phyloP scores from a whole-genome alignment of 2,888 invertebrate species.

The Ypsolopha scabrella region DNA sequence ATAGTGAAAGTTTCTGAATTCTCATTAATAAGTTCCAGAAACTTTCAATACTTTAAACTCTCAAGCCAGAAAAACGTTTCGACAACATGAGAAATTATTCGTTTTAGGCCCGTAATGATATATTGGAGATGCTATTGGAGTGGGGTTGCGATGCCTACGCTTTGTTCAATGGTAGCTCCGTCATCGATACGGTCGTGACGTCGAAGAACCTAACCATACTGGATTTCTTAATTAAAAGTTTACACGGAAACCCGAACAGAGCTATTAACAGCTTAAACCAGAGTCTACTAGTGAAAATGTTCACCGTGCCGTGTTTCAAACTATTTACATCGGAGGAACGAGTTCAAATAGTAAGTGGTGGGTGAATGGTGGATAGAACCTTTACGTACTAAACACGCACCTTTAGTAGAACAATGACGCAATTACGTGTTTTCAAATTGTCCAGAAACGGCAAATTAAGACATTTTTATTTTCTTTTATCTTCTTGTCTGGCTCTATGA shows the following conservation, averaged over 20 bases:
- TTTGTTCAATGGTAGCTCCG: constrained; percentile 37
- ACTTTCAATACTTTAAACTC: too few relatives aligned
- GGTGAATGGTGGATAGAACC: too few relatives aligned
- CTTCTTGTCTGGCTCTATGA: too few relatives aligned
- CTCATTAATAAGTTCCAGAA: too few relatives aligned
- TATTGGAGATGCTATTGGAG: constrained; percentile 37
- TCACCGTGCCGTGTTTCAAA: constrained; percentile 31
- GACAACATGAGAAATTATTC: background rate
- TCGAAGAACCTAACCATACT: constrained; percentile 25
- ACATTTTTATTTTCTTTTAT: too few relatives aligned
- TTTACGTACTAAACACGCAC: too few relatives aligned
- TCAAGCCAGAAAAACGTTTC: too few relatives aligned
- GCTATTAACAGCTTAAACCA: constrained; percentile 40
- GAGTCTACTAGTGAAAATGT: constrained; percentile 43
- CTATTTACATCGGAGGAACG: constrained; percentile 22
- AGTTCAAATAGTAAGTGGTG: constrained; percentile 29
- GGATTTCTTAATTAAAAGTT: constrained; percentile 34
- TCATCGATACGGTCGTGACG: constrained; percentile 33
- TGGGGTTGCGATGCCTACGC: constrained; percentile 30
- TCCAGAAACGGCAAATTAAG: too few relatives aligned
- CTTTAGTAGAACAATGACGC: too few relatives aligned
- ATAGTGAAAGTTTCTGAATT: too few relatives aligned
- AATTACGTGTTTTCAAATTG: too few relatives aligned
- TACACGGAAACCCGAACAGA: constrained; percentile 35
- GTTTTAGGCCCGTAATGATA: constrained; percentile 26